A percentile compares a stretch with the other conserved stretches of the same genome.
Evolutionary conservation across 2,888 invertebrate genomes (phyloP).

Genomic region (Sylvicola fuscatus): DNA sequence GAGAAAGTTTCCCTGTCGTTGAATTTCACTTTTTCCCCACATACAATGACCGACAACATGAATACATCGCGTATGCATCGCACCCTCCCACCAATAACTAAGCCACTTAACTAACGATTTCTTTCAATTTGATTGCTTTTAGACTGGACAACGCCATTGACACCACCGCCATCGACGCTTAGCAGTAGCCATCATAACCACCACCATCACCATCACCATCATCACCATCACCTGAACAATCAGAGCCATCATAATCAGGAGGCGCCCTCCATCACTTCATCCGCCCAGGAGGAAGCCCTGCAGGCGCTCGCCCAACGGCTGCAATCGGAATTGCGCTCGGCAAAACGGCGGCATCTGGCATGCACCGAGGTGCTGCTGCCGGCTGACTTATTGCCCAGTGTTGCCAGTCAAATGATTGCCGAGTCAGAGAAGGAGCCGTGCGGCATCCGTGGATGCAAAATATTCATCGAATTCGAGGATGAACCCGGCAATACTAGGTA

Average conservation of each 20-base stretch:
- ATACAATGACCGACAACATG: too few species aligned
- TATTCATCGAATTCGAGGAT: slow-evolving; percentile 65
- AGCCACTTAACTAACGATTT: slow-evolving; percentile 4
- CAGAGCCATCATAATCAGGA: slow-evolving; percentile 3
- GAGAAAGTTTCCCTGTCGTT: too few species aligned
- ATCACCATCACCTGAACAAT: slow-evolving; percentile 1
- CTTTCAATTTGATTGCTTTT: slow-evolving; percentile 7
- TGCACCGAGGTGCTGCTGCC: slow-evolving; percentile 74
- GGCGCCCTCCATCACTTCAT: slow-evolving; percentile 11
- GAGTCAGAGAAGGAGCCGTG: slow-evolving; percentile 81
- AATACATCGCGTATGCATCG: too few species aligned
- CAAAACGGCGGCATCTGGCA: slow-evolving; percentile 57
- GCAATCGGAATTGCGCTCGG: slow-evolving; percentile 58
- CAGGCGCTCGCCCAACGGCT: slow-evolving; percentile 49
- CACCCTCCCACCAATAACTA: too few species aligned
- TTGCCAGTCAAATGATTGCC: slow-evolving; percentile 57
- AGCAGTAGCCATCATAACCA: slow-evolving; percentile 2
- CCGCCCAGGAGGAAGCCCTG: slow-evolving; percentile 15
- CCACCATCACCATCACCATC: slow-evolving; percentile 6
- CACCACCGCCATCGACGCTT: slow-evolving; percentile 15
- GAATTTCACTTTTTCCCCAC: too few species aligned
- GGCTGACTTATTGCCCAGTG: slow-evolving; percentile 55
- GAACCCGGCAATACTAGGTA: slow-evolving; percentile 34
- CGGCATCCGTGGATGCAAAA: slow-evolving; percentile 69
- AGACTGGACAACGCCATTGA: slow-evolving; percentile 25